Evolutionary conservation across 2,113 vertebrate species (phyloP).

Genomic region (Piprites chloris): DNA sequence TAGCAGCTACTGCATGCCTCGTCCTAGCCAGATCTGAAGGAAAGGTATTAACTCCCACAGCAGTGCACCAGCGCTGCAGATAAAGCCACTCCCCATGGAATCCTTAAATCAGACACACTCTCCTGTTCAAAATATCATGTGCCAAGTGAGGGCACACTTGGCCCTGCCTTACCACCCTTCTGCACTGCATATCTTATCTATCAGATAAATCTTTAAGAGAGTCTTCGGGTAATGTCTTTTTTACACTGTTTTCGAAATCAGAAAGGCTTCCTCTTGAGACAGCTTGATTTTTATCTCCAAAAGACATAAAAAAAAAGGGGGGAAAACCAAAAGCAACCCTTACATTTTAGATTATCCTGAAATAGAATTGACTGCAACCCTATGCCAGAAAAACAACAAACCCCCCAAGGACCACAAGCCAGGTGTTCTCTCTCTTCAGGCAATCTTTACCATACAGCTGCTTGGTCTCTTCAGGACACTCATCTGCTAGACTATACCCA

Average conservation of each 20-base stretch:
- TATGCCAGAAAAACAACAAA: not conserved
- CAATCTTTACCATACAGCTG: not conserved
- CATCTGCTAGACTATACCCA: not conserved
- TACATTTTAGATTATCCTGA: not conserved
- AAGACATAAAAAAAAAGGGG: not conserved
- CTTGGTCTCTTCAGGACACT: not conserved
- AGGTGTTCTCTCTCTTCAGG: not conserved
- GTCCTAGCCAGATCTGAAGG: not conserved
- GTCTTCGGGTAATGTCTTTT: not conserved
- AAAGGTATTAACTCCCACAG: not conserved
- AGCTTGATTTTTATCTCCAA: not conserved
- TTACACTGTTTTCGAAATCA: not conserved
- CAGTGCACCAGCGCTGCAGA: not conserved
- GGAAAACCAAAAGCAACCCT: not conserved
- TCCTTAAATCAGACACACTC: not conserved
- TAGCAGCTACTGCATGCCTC: not conserved
- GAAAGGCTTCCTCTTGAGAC: not conserved
- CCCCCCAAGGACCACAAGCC: fast-evolving
- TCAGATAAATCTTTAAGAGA: not conserved
- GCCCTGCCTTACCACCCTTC: not conserved
- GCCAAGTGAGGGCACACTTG: not conserved
- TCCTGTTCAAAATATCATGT: not conserved
- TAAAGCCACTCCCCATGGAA: not conserved
- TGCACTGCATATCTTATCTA: not conserved
- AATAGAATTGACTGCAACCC: fast-evolving